phyloP scores from a whole-genome alignment of 2,888 invertebrate species.

The Oegoconia quadripuncta region DNA sequence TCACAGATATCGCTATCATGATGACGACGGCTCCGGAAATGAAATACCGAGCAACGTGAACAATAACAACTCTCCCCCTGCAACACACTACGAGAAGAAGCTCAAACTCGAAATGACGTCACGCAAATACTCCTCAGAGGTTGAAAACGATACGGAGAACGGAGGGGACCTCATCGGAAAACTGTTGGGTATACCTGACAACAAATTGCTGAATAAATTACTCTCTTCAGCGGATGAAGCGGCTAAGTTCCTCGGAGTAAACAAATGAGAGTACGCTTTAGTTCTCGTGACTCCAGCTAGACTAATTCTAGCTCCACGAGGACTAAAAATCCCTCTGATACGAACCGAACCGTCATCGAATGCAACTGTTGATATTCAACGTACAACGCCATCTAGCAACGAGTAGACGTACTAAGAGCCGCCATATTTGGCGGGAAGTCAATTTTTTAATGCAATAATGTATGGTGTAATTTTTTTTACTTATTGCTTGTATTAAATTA shows the following conservation, averaged over 20 bases:
- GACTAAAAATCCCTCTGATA: conserved; percentile 53
- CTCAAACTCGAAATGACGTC: conserved; percentile 68
- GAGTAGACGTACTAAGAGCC: conserved; percentile 34
- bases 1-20: conserved; percentile 61
- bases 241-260: conserved; percentile 91
- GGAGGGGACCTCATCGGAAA: conserved; percentile 91
- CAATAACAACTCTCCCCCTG: conserved; percentile 77
- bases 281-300: conserved; percentile 73
- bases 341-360: conserved; percentile 35
- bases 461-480: conserved; percentile 14
- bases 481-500: conserved; percentile 20
- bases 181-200: conserved; percentile 91
- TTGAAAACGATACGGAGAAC: conserved; percentile 76
- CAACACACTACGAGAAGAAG: conserved; percentile 77
- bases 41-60: conserved; percentile 73
- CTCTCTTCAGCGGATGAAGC: conserved; percentile 91
- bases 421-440: conserved; percentile 17
- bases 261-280: conserved; percentile 81
- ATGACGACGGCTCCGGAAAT: conserved; percentile 66
- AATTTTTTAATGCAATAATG: conserved; percentile 16
- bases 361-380: conserved; percentile 24
- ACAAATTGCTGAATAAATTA: conserved; percentile 90
- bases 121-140: conserved; percentile 70
- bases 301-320: conserved; percentile 67
- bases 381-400: conserved; percentile 55